Evolutionary conservation across 2,888 invertebrate genomes (phyloP).

Genomic region (Podotricha telesiphe): DNA sequence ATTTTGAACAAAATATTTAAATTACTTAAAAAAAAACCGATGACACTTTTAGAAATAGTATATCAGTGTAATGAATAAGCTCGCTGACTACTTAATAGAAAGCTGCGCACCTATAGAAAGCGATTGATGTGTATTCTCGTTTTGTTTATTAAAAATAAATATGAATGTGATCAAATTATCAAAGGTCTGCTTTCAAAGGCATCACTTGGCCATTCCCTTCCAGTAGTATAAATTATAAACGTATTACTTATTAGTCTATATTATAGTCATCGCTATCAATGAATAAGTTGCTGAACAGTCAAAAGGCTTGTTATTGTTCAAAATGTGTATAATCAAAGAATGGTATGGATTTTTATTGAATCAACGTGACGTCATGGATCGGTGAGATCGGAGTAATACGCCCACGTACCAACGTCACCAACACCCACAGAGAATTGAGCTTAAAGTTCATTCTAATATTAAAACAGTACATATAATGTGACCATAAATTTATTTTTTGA

Average conservation of each 20-base stretch:
- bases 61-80: no score
- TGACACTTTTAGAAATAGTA: no score
- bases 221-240: no score
- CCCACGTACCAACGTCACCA: constrained; percentile 59
- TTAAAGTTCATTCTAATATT: constrained; percentile 45
- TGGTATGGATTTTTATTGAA: neutral
- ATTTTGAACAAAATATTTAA: no score
- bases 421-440: constrained; percentile 53
- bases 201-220: no score
- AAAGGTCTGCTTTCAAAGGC: no score
- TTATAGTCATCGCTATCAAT: neutral
- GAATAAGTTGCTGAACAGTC: neutral
- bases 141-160: neutral
- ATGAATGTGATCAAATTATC: no score
- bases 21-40: no score
- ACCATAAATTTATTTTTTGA: neutral
- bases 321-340: neutral
- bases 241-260: no score
- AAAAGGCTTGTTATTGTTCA: neutral
- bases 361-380: constrained; percentile 41
- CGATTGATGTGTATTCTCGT: no score
- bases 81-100: no score
- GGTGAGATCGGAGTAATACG: constrained; percentile 55
- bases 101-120: no score
- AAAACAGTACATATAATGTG: constrained; percentile 28